Conservation (phyloP, 2,888 invertebrate genomes). For the Heliconius sara region DNA sequence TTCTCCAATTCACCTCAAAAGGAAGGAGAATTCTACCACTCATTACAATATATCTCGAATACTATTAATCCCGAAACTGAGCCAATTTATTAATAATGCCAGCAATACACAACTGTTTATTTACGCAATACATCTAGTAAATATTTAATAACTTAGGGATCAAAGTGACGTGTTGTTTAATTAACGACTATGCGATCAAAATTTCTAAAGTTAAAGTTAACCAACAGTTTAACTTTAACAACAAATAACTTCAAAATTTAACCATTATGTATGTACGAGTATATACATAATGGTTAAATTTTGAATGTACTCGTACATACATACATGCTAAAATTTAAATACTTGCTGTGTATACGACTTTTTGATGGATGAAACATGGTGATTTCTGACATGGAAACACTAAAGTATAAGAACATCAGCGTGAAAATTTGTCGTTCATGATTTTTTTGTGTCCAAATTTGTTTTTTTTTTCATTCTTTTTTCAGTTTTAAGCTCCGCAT, state of each 20-base stretch:
- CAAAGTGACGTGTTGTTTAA: constrained; percentile 34
- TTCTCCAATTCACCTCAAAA: no score
- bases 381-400: constrained; percentile 1
- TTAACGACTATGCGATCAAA: constrained; percentile 16
- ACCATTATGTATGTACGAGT: neutral
- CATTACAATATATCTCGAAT: no score
- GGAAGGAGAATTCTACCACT: no score
- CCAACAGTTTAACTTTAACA: neutral
- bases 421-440: neutral
- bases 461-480: neutral
- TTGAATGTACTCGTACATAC: neutral
- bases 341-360: neutral
- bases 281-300: no score
- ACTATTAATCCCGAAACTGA: no score
- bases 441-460: neutral
- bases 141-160: constrained; percentile 10
- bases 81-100: neutral
- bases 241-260: neutral
- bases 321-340: neutral
- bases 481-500: no score
- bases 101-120: neutral
- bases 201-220: constrained; percentile 18
- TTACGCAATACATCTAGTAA: constrained; percentile 2
- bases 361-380: constrained; percentile 14
- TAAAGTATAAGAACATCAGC: neutral